Evolutionary conservation across 2,888 invertebrate genomes (phyloP).

Genomic region (Habroteleia sp.): DNA sequence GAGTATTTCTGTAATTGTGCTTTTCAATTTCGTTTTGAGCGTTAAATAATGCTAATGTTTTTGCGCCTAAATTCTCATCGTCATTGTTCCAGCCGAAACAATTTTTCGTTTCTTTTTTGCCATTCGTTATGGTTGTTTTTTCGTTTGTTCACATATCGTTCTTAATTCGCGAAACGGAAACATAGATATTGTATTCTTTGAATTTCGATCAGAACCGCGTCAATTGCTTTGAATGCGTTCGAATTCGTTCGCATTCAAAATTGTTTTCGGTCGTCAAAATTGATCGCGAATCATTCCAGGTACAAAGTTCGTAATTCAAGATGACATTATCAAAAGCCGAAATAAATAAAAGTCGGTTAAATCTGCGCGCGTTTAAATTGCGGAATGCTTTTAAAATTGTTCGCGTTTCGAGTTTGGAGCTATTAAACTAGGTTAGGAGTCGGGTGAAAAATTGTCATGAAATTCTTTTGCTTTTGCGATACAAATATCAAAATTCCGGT

Average conservation of each 20-base stretch:
- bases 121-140: too few species aligned
- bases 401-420: slow-evolving; percentile 31
- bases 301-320: slow-evolving; percentile 39
- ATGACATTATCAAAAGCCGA: slow-evolving; percentile 38
- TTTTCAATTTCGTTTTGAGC: slow-evolving; percentile 22
- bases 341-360: slow-evolving; percentile 47
- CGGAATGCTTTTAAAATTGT: slow-evolving; percentile 41
- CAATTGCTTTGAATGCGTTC: too few species aligned
- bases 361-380: slow-evolving; percentile 26
- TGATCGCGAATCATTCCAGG: too few species aligned
- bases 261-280: too few species aligned
- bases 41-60: slow-evolving; percentile 23
- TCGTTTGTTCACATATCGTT: too few species aligned
- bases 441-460: slow-evolving; percentile 50
- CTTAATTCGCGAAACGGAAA: too few species aligned
- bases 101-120: too few species aligned
- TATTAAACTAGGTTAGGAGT: slow-evolving; percentile 46
- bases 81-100: not conserved
- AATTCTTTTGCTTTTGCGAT: slow-evolving; percentile 52
- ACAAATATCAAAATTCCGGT: slow-evolving; percentile 58
- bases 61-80: slow-evolving; percentile 1
- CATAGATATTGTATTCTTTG: too few species aligned
- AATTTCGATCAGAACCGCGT: too few species aligned
- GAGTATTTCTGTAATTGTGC: slow-evolving; percentile 36
- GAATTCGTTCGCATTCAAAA: too few species aligned